These are phyloP conservation scores for Cosmia trapezina DNA, from an alignment of 2,888 invertebrate species.

Conservation along the genomic window DNA sequence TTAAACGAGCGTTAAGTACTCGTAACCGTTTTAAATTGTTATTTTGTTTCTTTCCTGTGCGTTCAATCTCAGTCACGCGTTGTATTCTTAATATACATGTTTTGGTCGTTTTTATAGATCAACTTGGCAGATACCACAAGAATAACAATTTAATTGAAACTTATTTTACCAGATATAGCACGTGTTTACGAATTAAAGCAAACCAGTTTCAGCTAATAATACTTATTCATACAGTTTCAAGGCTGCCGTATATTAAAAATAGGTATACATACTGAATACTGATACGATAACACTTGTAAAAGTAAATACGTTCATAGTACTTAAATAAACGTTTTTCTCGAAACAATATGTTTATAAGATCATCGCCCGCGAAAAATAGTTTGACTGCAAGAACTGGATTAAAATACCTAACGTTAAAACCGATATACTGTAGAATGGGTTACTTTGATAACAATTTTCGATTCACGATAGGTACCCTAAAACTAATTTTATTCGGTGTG, in stretches of 20 bases:
- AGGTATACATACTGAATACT: slow-evolving; percentile 7
- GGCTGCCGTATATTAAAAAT: slow-evolving; percentile 10
- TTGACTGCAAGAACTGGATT: slow-evolving; percentile 1
- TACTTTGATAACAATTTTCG: no score
- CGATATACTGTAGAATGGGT: no score
- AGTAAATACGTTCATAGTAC: slow-evolving; percentile 27
- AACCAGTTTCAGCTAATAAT: slow-evolving; percentile 2
- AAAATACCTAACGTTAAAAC: slow-evolving; percentile 20
- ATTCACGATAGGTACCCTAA: no score
- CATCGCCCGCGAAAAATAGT: slow-evolving; percentile 29
- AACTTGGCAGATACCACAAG: neutral
- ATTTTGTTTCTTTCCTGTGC: slow-evolving; percentile 16
- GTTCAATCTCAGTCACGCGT: slow-evolving; percentile 23
- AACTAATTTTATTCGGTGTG: no score
- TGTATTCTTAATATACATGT: slow-evolving; percentile 21
- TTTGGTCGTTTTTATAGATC: slow-evolving; percentile 34
- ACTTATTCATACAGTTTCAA: slow-evolving; percentile 17
- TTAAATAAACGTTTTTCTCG: slow-evolving; percentile 33
- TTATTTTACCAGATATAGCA: slow-evolving; percentile 1
- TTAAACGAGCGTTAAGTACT: slow-evolving; percentile 5
- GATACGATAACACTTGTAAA: slow-evolving; percentile 30
- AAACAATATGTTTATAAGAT: slow-evolving; percentile 35
- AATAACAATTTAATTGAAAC: slow-evolving; percentile 39
- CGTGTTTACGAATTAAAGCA: slow-evolving; percentile 20
- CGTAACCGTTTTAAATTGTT: neutral